Evolutionary conservation across 1,140 invertebrate genomes (phyloP), one percentile per base, ranked within the genome.

Genomic region (Pogonomyrmex barbatus): DNA sequence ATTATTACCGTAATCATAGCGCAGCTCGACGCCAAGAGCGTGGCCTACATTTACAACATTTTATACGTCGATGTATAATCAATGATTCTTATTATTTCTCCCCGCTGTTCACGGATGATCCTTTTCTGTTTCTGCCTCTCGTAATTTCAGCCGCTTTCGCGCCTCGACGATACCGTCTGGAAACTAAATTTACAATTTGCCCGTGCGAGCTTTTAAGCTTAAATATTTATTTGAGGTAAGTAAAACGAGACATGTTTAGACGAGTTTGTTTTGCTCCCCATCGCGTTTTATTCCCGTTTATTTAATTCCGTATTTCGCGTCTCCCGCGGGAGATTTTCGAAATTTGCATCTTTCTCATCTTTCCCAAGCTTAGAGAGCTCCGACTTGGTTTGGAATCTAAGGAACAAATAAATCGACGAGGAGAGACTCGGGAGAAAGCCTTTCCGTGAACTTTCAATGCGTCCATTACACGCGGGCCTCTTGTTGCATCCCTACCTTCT

Each of bases 1-100:
- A 63, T 89, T 90, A 90, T 90, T 89, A 89, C 52, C 79, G 89
- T 90, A 90, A 90, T 87, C 86, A 84, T 85, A 89, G 86, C 56
- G 71, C 81, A 81, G 14, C 45, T 17, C 65, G 39, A 86, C 54
- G 79, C 12, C 71, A n/a, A 33, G 52, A 50, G 52, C 56, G 50
- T 62, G 47, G 82, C 86, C 88, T 79, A 89, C 76, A 89, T 89
- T 82, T 88, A 68, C 54, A 24, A 24, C 24, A 24, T 24, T 24
- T 24, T 24, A 24, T 24, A 24, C 24, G 0, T 67, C 84, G 77
- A 79, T 79, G 84, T 86, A 77, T 88, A 84, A 84, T 87, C 85
- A 84, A 87, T 87, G 85, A 87, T 84, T 67, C 76, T 81, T 86
- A 70, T 85, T 83, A 87, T 84, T 67, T 42, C 10, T 17, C 10